A percentile compares a stretch with the other conserved stretches of the same genome.
Conservation (phyloP, 1,140 invertebrate genomes). For the Aphidius gifuensis region DNA sequence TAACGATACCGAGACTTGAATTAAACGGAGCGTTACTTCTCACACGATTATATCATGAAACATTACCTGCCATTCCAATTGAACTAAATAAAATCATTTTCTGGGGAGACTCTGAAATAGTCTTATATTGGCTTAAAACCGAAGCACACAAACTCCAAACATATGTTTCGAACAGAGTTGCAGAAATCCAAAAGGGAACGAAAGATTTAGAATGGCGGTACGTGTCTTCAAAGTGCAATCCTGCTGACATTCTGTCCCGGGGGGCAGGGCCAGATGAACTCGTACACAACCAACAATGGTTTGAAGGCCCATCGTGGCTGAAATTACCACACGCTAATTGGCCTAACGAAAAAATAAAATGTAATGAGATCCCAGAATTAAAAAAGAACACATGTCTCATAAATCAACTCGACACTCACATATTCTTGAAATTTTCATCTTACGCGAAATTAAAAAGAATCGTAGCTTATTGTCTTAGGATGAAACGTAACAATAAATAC, state of each 20-base stretch:
- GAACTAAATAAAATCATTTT: too few relatives aligned
- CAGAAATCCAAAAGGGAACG: constrained; percentile 28
- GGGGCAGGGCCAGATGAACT: constrained; percentile 19
- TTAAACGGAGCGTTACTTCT: too few relatives aligned
- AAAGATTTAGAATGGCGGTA: constrained; percentile 19
- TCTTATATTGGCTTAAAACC: too few relatives aligned
- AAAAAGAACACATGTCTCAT: constrained; percentile 4
- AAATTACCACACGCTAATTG: constrained; percentile 1
- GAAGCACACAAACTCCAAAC: too few relatives aligned
- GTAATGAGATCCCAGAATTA: constrained; percentile 8
- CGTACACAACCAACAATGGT: constrained; percentile 20
- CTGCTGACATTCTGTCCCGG: constrained; percentile 30
- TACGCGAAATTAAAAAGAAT: not conserved
- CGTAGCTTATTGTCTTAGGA: constrained; percentile 20
- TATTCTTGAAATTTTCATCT: constrained; percentile 4
- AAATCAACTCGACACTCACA: not conserved
- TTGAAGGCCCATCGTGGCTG: constrained; percentile 29
- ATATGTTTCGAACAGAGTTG: constrained; percentile 36
- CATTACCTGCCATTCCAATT: too few relatives aligned
- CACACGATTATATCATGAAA: too few relatives aligned
- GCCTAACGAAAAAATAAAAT: not conserved
- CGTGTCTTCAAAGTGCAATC: constrained; percentile 27
- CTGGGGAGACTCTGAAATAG: too few relatives aligned
- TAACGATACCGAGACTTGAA: too few relatives aligned
- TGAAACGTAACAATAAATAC: constrained; percentile 1